phyloP scores from a whole-genome alignment of 2,797 vertebrate genomes.

The Alouatta caraya region DNA sequence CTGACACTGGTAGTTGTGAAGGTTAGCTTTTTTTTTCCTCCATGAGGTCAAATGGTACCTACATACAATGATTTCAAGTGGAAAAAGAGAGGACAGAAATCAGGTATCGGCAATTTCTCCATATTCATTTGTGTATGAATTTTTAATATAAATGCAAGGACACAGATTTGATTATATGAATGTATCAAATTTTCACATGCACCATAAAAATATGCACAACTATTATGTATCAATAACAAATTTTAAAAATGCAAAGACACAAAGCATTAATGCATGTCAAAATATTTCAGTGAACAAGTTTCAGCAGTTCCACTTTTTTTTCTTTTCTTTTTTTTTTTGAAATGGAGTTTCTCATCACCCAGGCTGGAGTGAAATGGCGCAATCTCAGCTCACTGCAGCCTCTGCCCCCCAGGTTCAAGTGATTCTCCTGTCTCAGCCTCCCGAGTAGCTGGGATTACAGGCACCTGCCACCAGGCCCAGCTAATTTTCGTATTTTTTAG shows the following conservation, averaged over 20 bases:
- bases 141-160: background rate
- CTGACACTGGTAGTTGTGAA: background rate
- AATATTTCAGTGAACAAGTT: slow-evolving; percentile 79
- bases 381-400: background rate
- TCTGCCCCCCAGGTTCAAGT: background rate
- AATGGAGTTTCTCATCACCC: background rate
- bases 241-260: background rate
- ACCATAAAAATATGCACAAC: background rate
- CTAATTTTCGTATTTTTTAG: background rate
- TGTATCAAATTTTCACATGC: background rate
- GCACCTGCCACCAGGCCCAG: too few relatives aligned
- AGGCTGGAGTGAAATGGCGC: background rate
- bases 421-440: background rate
- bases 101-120: background rate
- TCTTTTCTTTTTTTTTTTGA: slow-evolving; percentile 79
- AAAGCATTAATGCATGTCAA: slow-evolving; percentile 81
- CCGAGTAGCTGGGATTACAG: background rate
- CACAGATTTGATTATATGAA: background rate
- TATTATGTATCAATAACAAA: background rate
- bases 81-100: background rate
- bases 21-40: background rate
- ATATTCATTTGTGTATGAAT: background rate
- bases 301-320: slow-evolving; percentile 82
- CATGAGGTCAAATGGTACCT: background rate
- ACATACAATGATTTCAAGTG: background rate